Conservation (phyloP, 2,113 vertebrate genomes). For the Scomber japonicus region DNA sequence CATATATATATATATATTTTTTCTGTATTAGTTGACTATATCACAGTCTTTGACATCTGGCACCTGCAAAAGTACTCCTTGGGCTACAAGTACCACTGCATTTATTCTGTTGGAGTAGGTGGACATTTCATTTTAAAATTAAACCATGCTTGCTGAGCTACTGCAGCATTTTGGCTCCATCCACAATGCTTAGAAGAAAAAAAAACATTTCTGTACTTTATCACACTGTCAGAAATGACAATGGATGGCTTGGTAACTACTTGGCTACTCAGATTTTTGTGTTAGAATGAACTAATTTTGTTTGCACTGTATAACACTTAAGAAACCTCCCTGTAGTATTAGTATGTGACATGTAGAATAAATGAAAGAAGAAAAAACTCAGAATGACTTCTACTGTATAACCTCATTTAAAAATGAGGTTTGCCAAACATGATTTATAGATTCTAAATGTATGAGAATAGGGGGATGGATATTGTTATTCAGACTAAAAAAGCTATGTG, state of each 20-base stretch:
- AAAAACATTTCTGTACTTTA: conserved; percentile 40
- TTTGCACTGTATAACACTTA: conserved; percentile 51
- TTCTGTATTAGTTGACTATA: too few species aligned
- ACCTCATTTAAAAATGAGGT: conserved; percentile 73
- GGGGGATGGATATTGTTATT: conserved; percentile 56
- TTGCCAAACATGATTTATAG: conserved; percentile 77
- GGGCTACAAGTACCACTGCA: background rate
- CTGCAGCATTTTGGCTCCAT: conserved; percentile 22
- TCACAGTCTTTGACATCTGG: too few species aligned
- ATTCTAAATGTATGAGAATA: conserved; percentile 66
- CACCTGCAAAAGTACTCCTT: too few species aligned
- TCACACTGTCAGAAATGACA: conserved; percentile 54
- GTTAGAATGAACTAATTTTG: conserved; percentile 46
- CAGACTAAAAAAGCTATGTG: conserved; percentile 32
- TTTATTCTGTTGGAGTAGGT: background rate
- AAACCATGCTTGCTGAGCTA: conserved; percentile 4
- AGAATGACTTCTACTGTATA: conserved; percentile 69
- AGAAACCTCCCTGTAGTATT: conserved; percentile 56
- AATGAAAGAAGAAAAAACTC: conserved; percentile 66
- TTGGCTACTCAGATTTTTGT: conserved; percentile 27
- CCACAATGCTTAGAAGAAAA: background rate
- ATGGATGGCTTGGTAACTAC: conserved; percentile 34
- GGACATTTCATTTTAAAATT: conserved; percentile 24
- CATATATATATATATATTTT: too few species aligned
- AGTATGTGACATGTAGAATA: conserved; percentile 65